phyloP scores from a whole-genome alignment of 2,113 vertebrate genomes.

The Turdus rufiventris region DNA sequence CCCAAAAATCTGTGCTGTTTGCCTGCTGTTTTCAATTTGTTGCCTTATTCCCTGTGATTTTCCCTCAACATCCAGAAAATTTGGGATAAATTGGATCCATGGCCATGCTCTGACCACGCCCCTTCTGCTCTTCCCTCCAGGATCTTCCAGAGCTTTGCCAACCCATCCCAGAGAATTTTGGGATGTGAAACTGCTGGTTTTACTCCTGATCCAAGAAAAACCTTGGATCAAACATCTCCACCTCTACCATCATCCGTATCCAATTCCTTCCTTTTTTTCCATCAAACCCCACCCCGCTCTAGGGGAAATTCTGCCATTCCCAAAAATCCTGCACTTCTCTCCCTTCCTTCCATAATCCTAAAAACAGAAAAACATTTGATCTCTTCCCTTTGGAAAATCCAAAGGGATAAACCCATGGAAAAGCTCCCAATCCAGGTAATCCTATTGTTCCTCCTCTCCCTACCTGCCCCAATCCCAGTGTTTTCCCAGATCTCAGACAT shows the following conservation, averaged over 20 bases:
- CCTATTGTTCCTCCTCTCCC: not conserved
- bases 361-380: slow-evolving; percentile 5
- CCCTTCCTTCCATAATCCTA: not conserved
- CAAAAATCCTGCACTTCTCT: not conserved
- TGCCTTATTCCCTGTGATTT: not conserved
- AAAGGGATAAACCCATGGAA: slow-evolving; percentile 42
- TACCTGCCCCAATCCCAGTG: not conserved
- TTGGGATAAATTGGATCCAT: not conserved
- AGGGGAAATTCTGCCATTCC: not conserved
- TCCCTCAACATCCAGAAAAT: not conserved
- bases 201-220: not conserved
- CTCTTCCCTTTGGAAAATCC: not conserved
- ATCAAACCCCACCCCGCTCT: not conserved
- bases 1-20: accelerated
- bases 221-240: not conserved
- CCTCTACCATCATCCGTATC: not conserved
- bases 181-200: not conserved
- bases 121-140: not conserved
- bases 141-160: not conserved
- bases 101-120: accelerated
- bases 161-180: not conserved
- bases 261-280: not conserved
- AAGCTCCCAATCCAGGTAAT: slow-evolving; percentile 24
- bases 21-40: not conserved
- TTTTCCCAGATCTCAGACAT: not conserved